Evolutionary conservation across 1,140 invertebrate genomes (phyloP).

Genomic region (Sitobion miscanthi): DNA sequence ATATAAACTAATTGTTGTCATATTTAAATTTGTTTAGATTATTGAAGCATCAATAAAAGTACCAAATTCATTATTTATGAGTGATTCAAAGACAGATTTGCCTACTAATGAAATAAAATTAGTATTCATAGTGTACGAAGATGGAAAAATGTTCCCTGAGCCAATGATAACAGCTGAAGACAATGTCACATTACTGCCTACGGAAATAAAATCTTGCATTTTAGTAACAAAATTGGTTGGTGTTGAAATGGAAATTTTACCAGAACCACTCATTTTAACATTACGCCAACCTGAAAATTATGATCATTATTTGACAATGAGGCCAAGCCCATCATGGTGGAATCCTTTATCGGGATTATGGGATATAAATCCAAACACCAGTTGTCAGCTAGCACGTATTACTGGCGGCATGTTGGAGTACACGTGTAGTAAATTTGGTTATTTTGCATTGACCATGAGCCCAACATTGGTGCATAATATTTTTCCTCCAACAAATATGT

Average conservation of each 20-base stretch:
- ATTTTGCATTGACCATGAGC: constrained; percentile 46
- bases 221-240: constrained; percentile 45
- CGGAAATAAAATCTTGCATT: constrained; percentile 49
- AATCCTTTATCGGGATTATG: constrained; percentile 44
- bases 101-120: neutral
- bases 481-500: neutral
- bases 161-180: constrained; percentile 45
- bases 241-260: constrained; percentile 44
- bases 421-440: constrained; percentile 50
- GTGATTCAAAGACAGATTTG: neutral
- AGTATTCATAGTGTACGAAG: constrained; percentile 49
- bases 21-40: constrained; percentile 33
- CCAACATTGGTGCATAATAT: neutral
- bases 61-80: constrained; percentile 36
- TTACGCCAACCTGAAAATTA: constrained; percentile 50
- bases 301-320: constrained; percentile 39
- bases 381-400: constrained; percentile 40
- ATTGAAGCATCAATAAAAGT: constrained; percentile 42
- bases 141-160: constrained; percentile 52
- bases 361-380: constrained; percentile 48
- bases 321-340: constrained; percentile 51
- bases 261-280: constrained; percentile 40
- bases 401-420: constrained; percentile 20
- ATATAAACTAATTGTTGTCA: neutral
- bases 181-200: constrained; percentile 46